phyloP scores from a whole-genome alignment of 2,113 vertebrate genomes.

The Conger conger region DNA sequence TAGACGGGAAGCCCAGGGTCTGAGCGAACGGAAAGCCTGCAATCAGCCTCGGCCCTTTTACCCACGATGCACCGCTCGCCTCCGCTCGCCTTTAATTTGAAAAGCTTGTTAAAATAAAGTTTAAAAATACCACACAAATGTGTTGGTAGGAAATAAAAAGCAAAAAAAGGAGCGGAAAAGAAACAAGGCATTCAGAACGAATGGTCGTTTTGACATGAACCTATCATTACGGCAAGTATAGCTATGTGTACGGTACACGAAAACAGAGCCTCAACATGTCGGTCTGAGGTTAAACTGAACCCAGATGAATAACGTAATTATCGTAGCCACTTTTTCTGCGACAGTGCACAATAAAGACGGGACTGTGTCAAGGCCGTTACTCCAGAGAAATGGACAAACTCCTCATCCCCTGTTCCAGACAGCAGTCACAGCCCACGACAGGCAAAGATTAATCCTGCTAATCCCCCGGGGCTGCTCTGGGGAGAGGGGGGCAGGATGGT shows the following conservation, averaged over 20 bases:
- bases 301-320: not conserved
- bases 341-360: not conserved
- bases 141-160: not conserved
- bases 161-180: not conserved
- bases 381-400: not conserved
- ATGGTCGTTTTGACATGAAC: not conserved
- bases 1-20: not conserved
- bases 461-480: not conserved
- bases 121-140: not conserved
- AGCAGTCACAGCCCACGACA: not conserved
- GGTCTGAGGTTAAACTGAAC: not conserved
- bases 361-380: not conserved
- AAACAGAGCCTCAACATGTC: not conserved
- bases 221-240: slow-evolving; percentile 3
- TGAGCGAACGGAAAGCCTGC: not conserved
- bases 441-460: not conserved
- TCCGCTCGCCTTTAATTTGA: not conserved
- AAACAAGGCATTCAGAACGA: not conserved
- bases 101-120: not conserved
- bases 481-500: not conserved
- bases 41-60: not conserved
- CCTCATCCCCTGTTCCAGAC: not conserved
- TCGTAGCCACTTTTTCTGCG: not conserved
- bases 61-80: not conserved
- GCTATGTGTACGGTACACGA: not conserved